Evolutionary conservation across 2,888 invertebrate species (phyloP).

Genomic region (Hydrotaea cyrtoneurina): DNA sequence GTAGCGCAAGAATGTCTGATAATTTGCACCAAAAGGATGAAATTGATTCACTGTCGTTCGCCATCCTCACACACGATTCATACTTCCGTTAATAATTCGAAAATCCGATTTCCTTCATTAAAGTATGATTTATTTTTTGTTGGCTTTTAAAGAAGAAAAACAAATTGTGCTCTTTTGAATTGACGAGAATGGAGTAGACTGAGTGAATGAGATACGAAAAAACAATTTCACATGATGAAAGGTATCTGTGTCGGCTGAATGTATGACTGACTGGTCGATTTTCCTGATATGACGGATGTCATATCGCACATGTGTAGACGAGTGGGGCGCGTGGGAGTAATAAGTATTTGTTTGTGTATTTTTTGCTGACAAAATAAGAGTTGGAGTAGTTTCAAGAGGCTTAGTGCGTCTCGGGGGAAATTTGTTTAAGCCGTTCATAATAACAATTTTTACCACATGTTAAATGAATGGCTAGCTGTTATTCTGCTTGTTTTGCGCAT

Average conservation of each 20-base stretch:
- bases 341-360: conserved; percentile 59
- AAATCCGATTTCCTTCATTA: conserved; percentile 61
- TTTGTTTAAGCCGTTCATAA: conserved; percentile 81
- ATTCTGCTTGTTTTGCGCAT: neutral
- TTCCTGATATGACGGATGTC: conserved; percentile 45
- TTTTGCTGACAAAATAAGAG: conserved; percentile 43
- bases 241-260: conserved; percentile 18
- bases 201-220: neutral
- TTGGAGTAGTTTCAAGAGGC: conserved; percentile 69
- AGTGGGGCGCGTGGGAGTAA: conserved; percentile 36
- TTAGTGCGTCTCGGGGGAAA: conserved; percentile 77
- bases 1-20: neutral
- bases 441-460: conserved; percentile 75
- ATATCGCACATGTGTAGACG: conserved; percentile 27
- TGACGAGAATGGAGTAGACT: neutral
- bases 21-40: conserved; percentile 9
- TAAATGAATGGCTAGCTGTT: conserved; percentile 30
- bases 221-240: conserved; percentile 9
- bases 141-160: neutral
- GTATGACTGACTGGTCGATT: neutral
- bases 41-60: conserved; percentile 41
- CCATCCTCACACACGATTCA: too few species aligned
- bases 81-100: conserved; percentile 46
- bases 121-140: conserved; percentile 15
- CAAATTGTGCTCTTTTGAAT: conserved; percentile 8